Evolutionary conservation across 2,888 invertebrate genomes (phyloP), one percentile per base, ranked within the genome.

Genomic region (Synergus laeviventris): DNA sequence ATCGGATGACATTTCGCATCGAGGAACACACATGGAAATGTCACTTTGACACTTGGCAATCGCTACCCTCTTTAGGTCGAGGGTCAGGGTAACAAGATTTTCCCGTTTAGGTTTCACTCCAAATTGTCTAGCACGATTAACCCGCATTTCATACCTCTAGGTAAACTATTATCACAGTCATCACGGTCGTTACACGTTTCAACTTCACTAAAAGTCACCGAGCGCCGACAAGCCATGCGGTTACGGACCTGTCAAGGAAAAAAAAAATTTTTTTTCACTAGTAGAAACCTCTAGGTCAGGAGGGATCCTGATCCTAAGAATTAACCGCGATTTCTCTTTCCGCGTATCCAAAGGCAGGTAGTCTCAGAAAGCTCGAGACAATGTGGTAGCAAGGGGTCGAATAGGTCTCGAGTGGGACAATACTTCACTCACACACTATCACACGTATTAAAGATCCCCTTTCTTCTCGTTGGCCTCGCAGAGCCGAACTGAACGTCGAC

Each of bases 401-500:
- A 59, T 59, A 21, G 59, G 74, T 60, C 56, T 18, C 56, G 56
- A 59, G 59, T 60, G 60, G 78, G 80, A 82, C 81, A 82, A 79
- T 76, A 78, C 74, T 74, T 76, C 79, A 82, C 81, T 79, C 83
- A 87, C 86, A 87, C 86, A 86, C 86, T 74, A 66, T 74, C 78
- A 82, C 81, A 84, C 83, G 83, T 82, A 86, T 83, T 81, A 83
- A 86, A 84, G 84, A 85, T 85, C 81, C 88, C 87, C 89, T 88
- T 88, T 88, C 87, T 89, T 88, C 87, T 88, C 87, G 88, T 84
- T 89, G 87, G 89, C 89, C 89, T 89, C 88, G 89, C 89, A 88
- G 89, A 89, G 90, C 90, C 90, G 87, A 88, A 89, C 90, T 91
- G 91, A 91, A 89, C 92, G 92, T 91, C 92, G 91, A 92, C 92